These are phyloP conservation scores for Caretta caretta DNA, from an alignment of 2,113 vertebrate genomes.

Conservation along the genomic window DNA sequence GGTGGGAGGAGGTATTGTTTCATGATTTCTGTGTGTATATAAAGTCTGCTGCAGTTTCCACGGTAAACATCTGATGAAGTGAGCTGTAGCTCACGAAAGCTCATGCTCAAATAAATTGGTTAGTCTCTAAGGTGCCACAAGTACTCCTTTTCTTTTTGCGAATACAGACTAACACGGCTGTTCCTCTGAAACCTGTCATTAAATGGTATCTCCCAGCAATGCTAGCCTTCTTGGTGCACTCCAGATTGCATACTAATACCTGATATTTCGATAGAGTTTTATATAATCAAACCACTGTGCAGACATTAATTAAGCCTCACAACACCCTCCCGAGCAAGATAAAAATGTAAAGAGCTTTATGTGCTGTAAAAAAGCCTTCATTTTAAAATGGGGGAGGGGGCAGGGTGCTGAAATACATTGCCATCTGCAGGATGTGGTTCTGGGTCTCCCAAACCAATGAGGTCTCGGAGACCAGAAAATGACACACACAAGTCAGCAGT, in stretches of 20 bases:
- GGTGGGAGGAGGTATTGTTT: too few relatives aligned
- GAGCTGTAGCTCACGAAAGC: too few relatives aligned
- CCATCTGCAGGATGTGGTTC: not conserved
- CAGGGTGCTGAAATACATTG: not conserved
- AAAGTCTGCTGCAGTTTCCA: too few relatives aligned
- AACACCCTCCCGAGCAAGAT: not conserved
- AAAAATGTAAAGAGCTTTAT: not conserved
- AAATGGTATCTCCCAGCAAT: not conserved
- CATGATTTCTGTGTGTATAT: too few relatives aligned
- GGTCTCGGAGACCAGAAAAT: not conserved
- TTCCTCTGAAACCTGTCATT: too few relatives aligned
- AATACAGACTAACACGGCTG: too few relatives aligned
- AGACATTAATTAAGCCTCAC: not conserved
- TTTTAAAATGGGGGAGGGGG: not conserved
- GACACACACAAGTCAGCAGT: not conserved
- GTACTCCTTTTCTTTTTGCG: too few relatives aligned
- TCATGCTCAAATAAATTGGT: too few relatives aligned
- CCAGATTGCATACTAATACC: not conserved
- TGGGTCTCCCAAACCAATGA: not conserved
- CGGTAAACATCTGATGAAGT: too few relatives aligned
- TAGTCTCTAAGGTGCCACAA: too few relatives aligned
- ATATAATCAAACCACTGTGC: not conserved
- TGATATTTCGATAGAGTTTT: not conserved
- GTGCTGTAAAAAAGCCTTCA: not conserved
- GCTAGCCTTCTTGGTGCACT: not conserved